Conservation (phyloP, 2,888 invertebrate species). For the Cylloceria caligata region DNA sequence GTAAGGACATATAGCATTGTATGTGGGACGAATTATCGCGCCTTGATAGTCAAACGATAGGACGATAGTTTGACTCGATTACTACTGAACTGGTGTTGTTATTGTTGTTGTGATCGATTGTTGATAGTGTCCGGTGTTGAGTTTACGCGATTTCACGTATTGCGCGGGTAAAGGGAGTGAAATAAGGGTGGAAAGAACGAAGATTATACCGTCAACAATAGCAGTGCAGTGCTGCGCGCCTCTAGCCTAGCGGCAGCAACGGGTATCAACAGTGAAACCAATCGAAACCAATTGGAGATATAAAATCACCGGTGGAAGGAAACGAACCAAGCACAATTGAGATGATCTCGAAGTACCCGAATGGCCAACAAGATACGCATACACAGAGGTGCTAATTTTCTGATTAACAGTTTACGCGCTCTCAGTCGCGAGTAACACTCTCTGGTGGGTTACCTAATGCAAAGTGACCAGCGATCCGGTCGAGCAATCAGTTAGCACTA, state of each 20-base stretch:
- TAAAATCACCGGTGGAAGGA: neutral
- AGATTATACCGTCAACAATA: neutral
- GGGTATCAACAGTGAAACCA: neutral
- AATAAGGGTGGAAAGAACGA: neutral
- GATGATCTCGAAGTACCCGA: neutral
- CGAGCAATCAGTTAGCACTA: conserved; percentile 1
- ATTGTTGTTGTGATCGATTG: conserved; percentile 1
- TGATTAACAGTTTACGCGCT: conserved; percentile 52
- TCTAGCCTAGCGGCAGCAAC: neutral
- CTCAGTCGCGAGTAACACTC: conserved; percentile 55
- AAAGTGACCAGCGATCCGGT: conserved; percentile 12
- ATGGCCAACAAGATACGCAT: neutral
- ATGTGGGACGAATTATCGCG: conserved; percentile 4
- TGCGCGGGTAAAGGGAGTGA: neutral
- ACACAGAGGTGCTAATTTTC: conserved; percentile 32
- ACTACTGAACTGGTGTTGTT: neutral
- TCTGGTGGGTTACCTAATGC: conserved; percentile 3
- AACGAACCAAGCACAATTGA: neutral
- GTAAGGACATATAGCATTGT: neutral
- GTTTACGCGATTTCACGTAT: neutral
- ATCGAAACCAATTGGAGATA: neutral
- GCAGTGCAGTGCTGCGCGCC: neutral
- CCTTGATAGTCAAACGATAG: neutral
- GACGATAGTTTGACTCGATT: neutral
- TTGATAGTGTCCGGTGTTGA: neutral